Base-by-base conservation (phyloP, 1,140 invertebrate genomes). In the Zaprionus capensis region DNA sequence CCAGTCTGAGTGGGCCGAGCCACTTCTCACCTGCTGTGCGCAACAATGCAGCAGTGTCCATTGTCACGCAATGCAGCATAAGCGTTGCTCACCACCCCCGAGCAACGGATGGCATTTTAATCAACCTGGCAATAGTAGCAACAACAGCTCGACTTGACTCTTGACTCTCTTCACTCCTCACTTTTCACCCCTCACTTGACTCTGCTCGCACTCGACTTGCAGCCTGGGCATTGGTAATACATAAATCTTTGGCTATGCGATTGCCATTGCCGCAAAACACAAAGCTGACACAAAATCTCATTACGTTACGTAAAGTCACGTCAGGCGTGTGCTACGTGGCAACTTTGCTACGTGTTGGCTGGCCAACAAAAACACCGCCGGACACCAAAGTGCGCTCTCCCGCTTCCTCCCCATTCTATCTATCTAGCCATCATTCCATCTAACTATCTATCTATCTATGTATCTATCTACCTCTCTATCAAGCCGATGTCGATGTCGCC, bases 231-330 rank as follows among this genome's bases (percentile, higher is more conserved):
- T 55, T 71, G 61, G 11, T 38, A 58, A 64, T 74, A 61, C 57
- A 61, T 73, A 69, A 74, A 66, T 74, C 58, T 57, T 74, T 38
- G 28, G 51, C 20, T 20, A 38, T 57, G 64, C 41, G 64, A 58
- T 56, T 46, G 51, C 36, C 11, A 34, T 38, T 58, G 26, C 56
- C 53, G 64, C 76, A 71, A 62, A 76, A 74, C 81, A 83, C 81
- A 84, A 84, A 81, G 78, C 81, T 84, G 82, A 75, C 78, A 70
- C 74, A 84, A 81, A 84, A 85, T 84, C 82, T 78, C 82, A 85
- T 85, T 85, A 85, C 82, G 81, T 84, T 78, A 81, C 78, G 81
- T 75, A 81, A 78, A 67, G 74, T 81, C 66, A 85, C 69, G 82
- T 72, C 65, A 80, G 72, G 78, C 72, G 68, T 44, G 55, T 38